Base-by-base conservation (phyloP, 2,888 invertebrate genomes). In the Melinopterus prodromus region DNA sequence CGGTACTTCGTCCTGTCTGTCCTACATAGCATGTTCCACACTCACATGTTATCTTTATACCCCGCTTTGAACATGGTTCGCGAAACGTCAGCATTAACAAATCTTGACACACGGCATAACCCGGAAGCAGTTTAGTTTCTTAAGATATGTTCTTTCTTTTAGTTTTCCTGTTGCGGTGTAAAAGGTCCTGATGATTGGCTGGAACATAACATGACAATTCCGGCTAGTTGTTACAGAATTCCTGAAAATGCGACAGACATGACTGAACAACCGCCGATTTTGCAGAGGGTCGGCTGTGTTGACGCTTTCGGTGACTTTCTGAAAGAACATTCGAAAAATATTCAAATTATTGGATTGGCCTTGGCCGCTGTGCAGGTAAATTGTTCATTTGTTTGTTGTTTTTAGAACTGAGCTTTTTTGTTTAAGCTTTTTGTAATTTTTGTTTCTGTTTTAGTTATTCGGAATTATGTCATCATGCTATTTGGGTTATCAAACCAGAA, bases 391-490 rank as follows among this genome's bases (percentile, higher is more conserved):
- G 26, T 14, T 76, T 78, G 38, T 15, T 14, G n/a, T 77, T 77
- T 78, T 74, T 72, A 53, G 26, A 37, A 35, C n/a, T 70, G 38
- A 7, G 14, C 71, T 26, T 26, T 3, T 26, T 26, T 26, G 26
- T 26, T 26, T 26, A 26, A 26, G 77, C 80, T 78, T 80, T 77
- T 70, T 76, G 12, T 53, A 53, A 53, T 53, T 53, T 53, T 2
- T 53, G 83, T 82, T 84, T 85, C 82, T 86, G 82, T 89, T 94
- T 84, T 91, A 96, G 96, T 91, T 98, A 74, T 90, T 98, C 86
- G 97, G 97, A 76, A 95, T 98, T 82, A 90, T 96, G 81, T 96
- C 97, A 88, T 96, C 98, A 35, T 98, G 98, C 91, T 96, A 96
- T 89, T 91, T 99, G 89, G 96, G 96, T 83, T 94, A 96, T 87